These are phyloP conservation scores for Brevimyrus niger DNA, from an alignment of 2,113 vertebrate genomes.

Conservation along the genomic window DNA sequence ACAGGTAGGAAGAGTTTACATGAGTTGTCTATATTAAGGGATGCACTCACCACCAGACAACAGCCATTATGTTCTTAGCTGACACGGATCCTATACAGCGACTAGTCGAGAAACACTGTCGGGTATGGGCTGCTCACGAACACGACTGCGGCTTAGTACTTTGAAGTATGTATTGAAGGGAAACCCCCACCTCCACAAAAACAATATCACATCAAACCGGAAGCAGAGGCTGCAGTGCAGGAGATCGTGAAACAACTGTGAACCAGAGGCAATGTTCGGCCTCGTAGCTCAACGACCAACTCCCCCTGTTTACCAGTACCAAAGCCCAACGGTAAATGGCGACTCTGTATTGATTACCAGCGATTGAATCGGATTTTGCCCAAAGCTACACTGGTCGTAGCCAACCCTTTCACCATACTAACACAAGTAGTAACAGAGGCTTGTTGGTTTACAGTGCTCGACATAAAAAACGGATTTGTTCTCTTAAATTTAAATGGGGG, in stretches of 20 bases:
- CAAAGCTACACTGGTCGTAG: neutral
- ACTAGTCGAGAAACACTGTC: neutral
- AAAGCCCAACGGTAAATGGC: neutral
- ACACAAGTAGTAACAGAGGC: neutral
- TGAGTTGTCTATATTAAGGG: too few species aligned
- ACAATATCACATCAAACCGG: constrained; percentile 17
- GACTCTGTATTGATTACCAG: neutral
- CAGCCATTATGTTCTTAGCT: neutral
- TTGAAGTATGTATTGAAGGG: constrained; percentile 8
- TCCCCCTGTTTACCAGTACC: neutral
- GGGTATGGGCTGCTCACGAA: constrained; percentile 11
- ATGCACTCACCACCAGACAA: neutral
- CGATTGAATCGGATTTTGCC: neutral
- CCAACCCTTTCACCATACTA: neutral
- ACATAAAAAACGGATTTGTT: neutral
- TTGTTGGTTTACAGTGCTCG: neutral
- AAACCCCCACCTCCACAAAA: constrained; percentile 5
- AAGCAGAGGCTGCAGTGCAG: neutral
- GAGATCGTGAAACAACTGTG: neutral
- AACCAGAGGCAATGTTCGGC: too few species aligned
- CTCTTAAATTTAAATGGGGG: neutral
- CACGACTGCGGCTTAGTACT: neutral
- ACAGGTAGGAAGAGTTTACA: too few species aligned
- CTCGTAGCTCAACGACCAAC: neutral
- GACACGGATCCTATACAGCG: neutral